Base-by-base conservation (phyloP, 2,113 vertebrate species). In the Entomyzon cyanotis region DNA sequence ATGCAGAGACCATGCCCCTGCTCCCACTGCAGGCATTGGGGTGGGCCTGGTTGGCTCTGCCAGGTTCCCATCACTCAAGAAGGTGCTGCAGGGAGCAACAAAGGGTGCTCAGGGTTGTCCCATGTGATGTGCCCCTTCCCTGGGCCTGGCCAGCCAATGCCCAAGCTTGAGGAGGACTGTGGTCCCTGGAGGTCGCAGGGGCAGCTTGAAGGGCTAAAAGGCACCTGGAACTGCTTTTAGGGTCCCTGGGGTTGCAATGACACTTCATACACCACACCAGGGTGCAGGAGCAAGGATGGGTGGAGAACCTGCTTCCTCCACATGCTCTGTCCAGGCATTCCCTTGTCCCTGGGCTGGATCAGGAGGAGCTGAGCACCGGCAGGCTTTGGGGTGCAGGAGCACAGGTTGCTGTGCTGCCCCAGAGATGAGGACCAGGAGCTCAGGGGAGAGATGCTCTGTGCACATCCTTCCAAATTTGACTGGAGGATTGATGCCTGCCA, bases 391-490 rank as follows among this genome's bases (percentile, higher is more conserved):
- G 1, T 2, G 2, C 28, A 11, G 21, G 15, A 60, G 31, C 35
- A n/a, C 16, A 39, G 15, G 19, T 47, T 7, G 2, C 39, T 56
- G 47, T 17, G 23, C 35, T 47, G 30, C 14, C 22, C 39, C 1
- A 3, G 50, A 55, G 44, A 16, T 0, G 8, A 65, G 33, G 27
- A 52, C 12, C 5, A 6, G 23, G 15, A 1, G 2, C 21, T 65
- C 0, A 2, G 5, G 46, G 37, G 33, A 58, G 59, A 46, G 56
- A 22, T 39, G 35, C 19, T 60, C 62, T 56, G 11, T 55, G 55
- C 11, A 4, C 0, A 0, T 77, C 31, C 42, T 93, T 44, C 81
- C 1, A 0, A 37, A 39, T 84, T 28, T 25, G 35, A 27, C 27
- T 46, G 46, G 35, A 70, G 39, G 42, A 53, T 9, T 8, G 46